phyloP scores from a whole-genome alignment of 2,113 vertebrate genomes.

The Upupa epops region DNA sequence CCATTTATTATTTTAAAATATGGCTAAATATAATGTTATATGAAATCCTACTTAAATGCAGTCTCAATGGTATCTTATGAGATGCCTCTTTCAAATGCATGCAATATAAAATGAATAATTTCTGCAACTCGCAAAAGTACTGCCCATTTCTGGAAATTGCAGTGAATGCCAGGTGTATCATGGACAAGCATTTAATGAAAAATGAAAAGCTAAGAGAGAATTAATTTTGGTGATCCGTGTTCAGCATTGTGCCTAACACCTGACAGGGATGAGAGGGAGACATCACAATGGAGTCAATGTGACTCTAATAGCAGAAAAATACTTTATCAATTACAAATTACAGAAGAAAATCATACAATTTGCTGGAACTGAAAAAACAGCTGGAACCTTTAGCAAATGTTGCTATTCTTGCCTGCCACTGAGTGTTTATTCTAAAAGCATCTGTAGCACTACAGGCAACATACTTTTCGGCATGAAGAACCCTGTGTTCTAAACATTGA shows the following conservation, averaged over 20 bases:
- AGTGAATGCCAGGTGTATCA: neutral
- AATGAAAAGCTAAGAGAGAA: neutral
- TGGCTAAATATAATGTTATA: neutral
- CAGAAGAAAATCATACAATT: constrained; percentile 12
- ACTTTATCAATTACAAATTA: neutral
- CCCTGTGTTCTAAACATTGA: neutral
- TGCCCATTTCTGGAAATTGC: neutral
- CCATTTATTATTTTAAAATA: neutral
- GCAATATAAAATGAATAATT: neutral
- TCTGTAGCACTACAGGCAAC: constrained; percentile 41
- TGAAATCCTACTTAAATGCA: neutral
- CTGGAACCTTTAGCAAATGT: constrained; percentile 54
- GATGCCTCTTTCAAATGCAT: neutral
- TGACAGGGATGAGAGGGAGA: neutral
- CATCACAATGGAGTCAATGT: neutral
- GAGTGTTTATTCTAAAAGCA: constrained; percentile 50
- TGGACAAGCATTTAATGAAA: neutral
- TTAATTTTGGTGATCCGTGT: neutral
- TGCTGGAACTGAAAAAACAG: constrained; percentile 30
- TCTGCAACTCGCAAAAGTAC: neutral
- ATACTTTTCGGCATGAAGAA: constrained; percentile 43
- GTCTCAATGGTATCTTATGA: neutral
- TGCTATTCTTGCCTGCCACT: constrained; percentile 22
- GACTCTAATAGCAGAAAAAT: neutral
- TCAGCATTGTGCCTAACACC: neutral